Evolutionary conservation across 2,888 invertebrate species (phyloP).

Genomic region (Sarcophaga rosellei): DNA sequence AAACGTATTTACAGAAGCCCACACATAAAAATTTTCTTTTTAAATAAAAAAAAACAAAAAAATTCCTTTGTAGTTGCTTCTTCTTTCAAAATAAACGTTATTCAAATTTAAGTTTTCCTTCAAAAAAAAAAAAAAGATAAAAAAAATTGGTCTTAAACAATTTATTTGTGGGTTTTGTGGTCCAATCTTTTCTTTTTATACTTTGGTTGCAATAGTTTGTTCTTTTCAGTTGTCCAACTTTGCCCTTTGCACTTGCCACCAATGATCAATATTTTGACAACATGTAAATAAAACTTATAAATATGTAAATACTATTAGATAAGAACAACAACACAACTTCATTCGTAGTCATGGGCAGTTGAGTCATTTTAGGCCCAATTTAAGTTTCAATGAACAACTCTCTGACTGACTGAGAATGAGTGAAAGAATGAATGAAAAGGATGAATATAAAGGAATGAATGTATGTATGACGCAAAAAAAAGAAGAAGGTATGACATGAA

Average conservation of each 20-base stretch:
- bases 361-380: slow-evolving; percentile 36
- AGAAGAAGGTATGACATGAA: slow-evolving; percentile 16
- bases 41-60: background rate
- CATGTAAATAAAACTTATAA: slow-evolving; percentile 62
- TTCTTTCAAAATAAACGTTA: slow-evolving; percentile 16
- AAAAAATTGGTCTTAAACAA: background rate
- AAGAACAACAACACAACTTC: background rate
- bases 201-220: background rate
- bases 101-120: slow-evolving; percentile 23
- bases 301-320: slow-evolving; percentile 52
- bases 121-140: slow-evolving; percentile 6
- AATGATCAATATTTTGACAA: slow-evolving; percentile 40
- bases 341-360: background rate
- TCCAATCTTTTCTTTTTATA: slow-evolving; percentile 18
- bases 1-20: background rate
- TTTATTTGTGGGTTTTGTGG: slow-evolving; percentile 46
- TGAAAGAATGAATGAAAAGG: background rate
- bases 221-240: background rate
- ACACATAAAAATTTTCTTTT: background rate
- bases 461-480: slow-evolving; percentile 47
- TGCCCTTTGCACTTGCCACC: background rate
- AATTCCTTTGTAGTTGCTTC: background rate
- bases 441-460: background rate
- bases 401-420: background rate
- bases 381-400: slow-evolving; percentile 16